Base-by-base conservation (phyloP, 1,140 invertebrate genomes). In the Leptonema lineaticorne region DNA sequence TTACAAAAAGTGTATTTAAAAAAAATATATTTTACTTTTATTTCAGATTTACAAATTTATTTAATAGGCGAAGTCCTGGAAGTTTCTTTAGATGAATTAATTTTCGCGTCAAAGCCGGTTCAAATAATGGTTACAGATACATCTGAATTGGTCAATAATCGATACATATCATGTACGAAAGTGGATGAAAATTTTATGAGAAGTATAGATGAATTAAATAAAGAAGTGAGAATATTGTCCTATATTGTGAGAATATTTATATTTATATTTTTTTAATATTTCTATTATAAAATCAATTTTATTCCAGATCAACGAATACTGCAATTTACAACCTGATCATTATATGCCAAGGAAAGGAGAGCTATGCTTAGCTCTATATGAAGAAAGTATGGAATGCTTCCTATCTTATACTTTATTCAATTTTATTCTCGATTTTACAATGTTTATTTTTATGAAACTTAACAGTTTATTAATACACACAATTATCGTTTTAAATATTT, bases 231-330 rank as follows among this genome's bases (percentile, higher is more conserved):
- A 20, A 20, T 20, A 9, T 20, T 48, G 18, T 48, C 9, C 14
- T 9, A 4, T 18, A 20, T 20, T 20, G 20, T 8, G 9, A 24
- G n/a, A 9, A 46, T 8, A 8, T 9, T 16, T 46, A 46, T 4
- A n/a, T 9, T 46, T 46, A 46, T 7, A 46, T 46, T 16, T 4
- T n/a, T n/a, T n/a, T n/a, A n/a, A n/a, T n/a, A n/a, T n/a, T n/a
- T 7, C 16, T 4, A 46, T 8, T 4, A 9, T 46, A 48, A 16
- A 16, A 1, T 48, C 2, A 28, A 1, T 3, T 30, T 60, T n/a
- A 9, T 63, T 63, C 29, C 24, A 63, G 60, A 63, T 63, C 2
- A 46, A 63, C 27, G 27, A 46, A 4, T 63, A 63, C 48, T 63
- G 60, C 16, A 46, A 24, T 16, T 22, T 3, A 28, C 60, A 63